Evolutionary conservation across 2,888 invertebrate species (phyloP), one percentile per base, ranked within the genome.

Genomic region (Mactromeris polynyma): DNA sequence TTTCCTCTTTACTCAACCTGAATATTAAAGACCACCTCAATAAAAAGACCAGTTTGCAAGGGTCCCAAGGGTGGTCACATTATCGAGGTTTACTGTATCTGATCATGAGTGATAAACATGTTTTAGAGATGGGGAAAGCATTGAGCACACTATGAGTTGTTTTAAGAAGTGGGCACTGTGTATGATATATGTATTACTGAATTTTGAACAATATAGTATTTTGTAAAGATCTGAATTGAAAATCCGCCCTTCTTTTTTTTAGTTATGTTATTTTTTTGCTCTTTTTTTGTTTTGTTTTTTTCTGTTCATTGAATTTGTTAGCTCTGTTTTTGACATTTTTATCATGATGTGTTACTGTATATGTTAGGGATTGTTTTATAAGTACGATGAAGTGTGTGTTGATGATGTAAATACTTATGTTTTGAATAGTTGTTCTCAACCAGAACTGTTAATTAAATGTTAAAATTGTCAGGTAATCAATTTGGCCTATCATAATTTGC

Each of bases 161-260:
- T 64, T 64, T 64, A 64, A 64, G 58, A 26, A 64, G 26, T 64
- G 6, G 26, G 11, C 58, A 64, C n/a, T 26, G 26, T 64, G 58
- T n/a, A n/a, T 64, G 4, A 26, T n/a, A 7, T 64, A 6, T 64
- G 58, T 64, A 26, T n/a, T 64, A 64, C 58, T 64, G 58, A 26
- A 26, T 73, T 36, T 73, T 73, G 33, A 73, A 73, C 73, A 73
- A 73, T 33, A 36, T 78, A 54, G 9, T 84, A 21, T 84, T 77
- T 36, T 38, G 31, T 33, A 9, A 11, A 84, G 84, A 84, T 84
- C 84, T 84, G 84, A 84, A 26, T 84, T 51, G 77, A 40, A 33
- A 78, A 54, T 84, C 84, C 84, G 84, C 78, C 84, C 84, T 77
- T 83, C 31, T 54, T 84, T 84, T 78, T 83, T 73, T 77, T 26